These are phyloP conservation scores for Tadarida brasiliensis DNA, from an alignment of 2,797 vertebrate genomes.

Conservation along the genomic window DNA sequence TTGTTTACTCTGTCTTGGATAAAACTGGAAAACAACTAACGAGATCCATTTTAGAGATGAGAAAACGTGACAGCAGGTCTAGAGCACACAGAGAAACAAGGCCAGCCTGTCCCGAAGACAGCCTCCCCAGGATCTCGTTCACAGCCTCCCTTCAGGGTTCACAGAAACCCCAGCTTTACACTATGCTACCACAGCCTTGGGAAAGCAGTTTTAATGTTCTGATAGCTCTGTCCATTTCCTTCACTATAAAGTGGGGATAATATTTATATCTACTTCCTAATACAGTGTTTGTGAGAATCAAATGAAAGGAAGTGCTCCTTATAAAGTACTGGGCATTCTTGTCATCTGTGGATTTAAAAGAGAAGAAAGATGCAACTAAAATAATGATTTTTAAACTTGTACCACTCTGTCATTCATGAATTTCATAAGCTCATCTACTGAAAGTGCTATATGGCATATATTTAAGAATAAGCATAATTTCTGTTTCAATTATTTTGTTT, in stretches of 20 bases:
- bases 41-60: not conserved
- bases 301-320: not conserved
- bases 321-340: not conserved
- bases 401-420: not conserved
- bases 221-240: not conserved
- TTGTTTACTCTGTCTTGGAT: not conserved
- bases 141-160: not conserved
- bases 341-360: not conserved
- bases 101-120: not conserved
- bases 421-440: not conserved
- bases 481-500: slow-evolving; percentile 55
- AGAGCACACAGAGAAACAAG: not conserved
- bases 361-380: not conserved
- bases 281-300: not conserved
- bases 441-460: slow-evolving; percentile 1
- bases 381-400: not conserved
- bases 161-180: not conserved
- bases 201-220: not conserved
- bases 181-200: too few relatives aligned
- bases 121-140: not conserved
- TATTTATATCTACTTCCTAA: not conserved
- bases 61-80: not conserved
- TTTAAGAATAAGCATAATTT: slow-evolving; percentile 37
- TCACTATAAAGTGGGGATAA: not conserved
- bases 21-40: slow-evolving; percentile 15